Conservation (phyloP, 2,113 vertebrate species). For the Tetrao urogallus region DNA sequence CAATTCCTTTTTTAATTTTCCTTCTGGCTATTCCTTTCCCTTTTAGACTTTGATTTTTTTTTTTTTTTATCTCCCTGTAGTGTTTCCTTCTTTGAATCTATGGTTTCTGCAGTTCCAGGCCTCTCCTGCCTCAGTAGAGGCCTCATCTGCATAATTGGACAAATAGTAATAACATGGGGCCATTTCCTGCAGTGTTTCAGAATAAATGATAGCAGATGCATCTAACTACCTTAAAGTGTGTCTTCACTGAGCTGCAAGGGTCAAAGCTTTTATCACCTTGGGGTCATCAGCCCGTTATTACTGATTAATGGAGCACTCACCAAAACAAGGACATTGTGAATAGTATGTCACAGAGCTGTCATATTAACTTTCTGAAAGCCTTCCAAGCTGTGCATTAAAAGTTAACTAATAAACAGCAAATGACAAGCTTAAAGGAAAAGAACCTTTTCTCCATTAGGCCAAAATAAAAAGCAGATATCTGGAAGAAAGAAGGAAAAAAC, state of each 20-base stretch:
- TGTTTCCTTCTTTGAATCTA: not conserved
- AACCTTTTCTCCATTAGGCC: not conserved
- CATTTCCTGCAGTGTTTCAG: not conserved
- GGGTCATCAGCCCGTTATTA: not conserved
- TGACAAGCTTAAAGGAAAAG: not conserved
- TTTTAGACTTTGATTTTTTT: not conserved
- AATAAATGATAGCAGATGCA: not conserved
- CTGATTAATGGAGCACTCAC: constrained; percentile 31
- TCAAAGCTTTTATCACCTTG: not conserved
- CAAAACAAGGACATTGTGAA: constrained; percentile 3
- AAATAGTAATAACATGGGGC: not conserved
- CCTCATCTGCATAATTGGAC: not conserved
- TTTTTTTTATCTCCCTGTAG: not conserved
- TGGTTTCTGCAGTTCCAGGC: not conserved
- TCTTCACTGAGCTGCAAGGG: not conserved
- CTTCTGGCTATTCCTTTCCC: not conserved
- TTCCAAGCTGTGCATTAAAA: not conserved
- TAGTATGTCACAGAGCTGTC: not conserved
- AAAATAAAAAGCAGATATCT: not conserved
- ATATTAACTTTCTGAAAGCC: not conserved
- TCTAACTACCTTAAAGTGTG: not conserved
- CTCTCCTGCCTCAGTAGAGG: not conserved
- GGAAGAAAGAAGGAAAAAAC: not conserved
- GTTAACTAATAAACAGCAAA: not conserved
- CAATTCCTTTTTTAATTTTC: not conserved